These are phyloP conservation scores for Machimus rusticus DNA, from an alignment of 2,888 invertebrate species.

Conservation along the genomic window DNA sequence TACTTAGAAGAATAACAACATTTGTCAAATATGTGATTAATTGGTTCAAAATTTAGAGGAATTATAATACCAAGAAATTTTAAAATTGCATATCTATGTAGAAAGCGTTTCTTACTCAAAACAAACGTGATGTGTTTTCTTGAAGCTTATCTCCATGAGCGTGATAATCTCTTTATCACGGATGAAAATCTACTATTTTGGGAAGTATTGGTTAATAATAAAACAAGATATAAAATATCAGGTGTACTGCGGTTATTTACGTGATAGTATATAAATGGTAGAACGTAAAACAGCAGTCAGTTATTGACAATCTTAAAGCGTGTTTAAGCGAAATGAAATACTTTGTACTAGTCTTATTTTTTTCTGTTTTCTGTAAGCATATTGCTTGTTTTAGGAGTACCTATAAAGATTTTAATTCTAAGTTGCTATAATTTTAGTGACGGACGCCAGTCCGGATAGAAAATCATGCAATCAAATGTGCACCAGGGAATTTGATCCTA, in stretches of 20 bases:
- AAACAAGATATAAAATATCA: neutral
- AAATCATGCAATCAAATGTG: neutral
- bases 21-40: no score
- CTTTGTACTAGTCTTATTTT: neutral
- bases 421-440: neutral
- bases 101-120: neutral
- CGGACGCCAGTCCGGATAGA: neutral
- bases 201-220: neutral
- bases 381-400: neutral
- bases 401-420: neutral
- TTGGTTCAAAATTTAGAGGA: no score
- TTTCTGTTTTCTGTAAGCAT: neutral
- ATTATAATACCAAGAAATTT: neutral
- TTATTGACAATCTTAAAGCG: neutral
- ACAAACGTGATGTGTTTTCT: neutral
- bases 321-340: neutral
- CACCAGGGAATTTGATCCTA: neutral
- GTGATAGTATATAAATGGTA: neutral
- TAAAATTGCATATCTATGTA: neutral
- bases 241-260: neutral
- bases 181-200: neutral
- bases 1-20: neutral
- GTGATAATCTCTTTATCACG: neutral
- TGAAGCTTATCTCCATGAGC: neutral
- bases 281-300: neutral